A percentile compares a stretch with the other conserved stretches of the same genome.
These are phyloP conservation scores for Lymantria monacha DNA, from an alignment of 2,888 invertebrate species.

Conservation along the genomic window DNA sequence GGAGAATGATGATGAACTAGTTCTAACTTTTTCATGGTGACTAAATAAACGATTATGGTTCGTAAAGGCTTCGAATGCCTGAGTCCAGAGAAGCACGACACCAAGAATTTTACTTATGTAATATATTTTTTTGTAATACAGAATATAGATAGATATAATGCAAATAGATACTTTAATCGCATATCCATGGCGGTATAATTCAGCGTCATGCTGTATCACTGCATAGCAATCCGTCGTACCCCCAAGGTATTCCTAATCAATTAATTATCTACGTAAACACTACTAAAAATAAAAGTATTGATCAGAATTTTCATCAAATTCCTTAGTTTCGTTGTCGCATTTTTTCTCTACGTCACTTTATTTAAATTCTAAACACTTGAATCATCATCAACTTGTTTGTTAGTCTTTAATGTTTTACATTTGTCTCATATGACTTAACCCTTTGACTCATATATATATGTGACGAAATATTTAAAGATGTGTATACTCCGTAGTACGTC, in stretches of 20 bases:
- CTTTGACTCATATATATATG: neutral
- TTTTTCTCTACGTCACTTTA: slow-evolving; percentile 18
- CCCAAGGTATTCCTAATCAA: neutral
- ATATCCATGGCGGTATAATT: too few relatives aligned
- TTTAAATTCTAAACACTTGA: slow-evolving; percentile 5
- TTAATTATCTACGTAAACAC: neutral
- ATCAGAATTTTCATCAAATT: slow-evolving; percentile 16
- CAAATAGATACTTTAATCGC: too few relatives aligned
- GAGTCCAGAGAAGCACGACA: too few relatives aligned
- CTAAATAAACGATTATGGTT: too few relatives aligned
- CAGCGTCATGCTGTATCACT: too few relatives aligned
- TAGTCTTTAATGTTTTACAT: neutral
- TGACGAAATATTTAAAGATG: neutral
- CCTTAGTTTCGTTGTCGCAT: slow-evolving; percentile 18
- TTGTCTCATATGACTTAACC: neutral
- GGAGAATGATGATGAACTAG: too few relatives aligned
- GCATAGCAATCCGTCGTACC: too few relatives aligned
- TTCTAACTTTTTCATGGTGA: too few relatives aligned
- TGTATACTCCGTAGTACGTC: neutral
- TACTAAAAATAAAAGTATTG: neutral
- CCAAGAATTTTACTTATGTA: too few relatives aligned
- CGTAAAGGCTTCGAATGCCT: too few relatives aligned
- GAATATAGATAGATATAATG: too few relatives aligned
- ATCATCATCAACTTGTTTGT: slow-evolving; percentile 3
- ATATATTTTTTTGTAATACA: too few relatives aligned